Evolutionary conservation across 2,113 vertebrate genomes (phyloP), one percentile per base, ranked within the genome.

Genomic region (Peromyscus californicus): DNA sequence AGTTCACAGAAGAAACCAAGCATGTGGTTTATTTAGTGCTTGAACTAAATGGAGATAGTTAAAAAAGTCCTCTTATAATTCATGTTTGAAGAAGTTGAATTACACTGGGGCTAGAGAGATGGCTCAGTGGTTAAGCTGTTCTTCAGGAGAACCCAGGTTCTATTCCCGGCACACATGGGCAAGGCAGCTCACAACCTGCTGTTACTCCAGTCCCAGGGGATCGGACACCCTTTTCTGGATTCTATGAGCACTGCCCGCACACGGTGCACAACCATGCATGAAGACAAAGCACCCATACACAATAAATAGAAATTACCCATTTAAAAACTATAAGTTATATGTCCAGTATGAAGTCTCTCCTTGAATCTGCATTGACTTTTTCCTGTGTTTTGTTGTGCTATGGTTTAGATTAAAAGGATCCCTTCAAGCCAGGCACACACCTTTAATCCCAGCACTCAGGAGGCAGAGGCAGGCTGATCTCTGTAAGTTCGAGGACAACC

Each of bases 11-110:
- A 90, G 45, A n/a, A 39, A 97, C 61, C 8, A 39, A 84, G 24
- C 57, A 48, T 63, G 24, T 83, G 26, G n/a, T 83, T 96, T 90
- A 90, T 51, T 82, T 92, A 90, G 21, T 93, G 70, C 89, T 57
- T 63, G 59, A 92, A 57, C 31, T 63, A 75, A 76, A 59, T 85
- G n/a, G 26, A 95, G 15, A 7, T 48, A 75, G 51, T 51, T 96
- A 86, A 31, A 19, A 75, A 76, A 9, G 39, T 80, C 83, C 48
- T 51, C 65, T 92, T 65, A 63, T 83, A 92, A 87, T 91, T 89
- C 15, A 45, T 26, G 9, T 70, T 95, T 96, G 83, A 11, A 83
- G 90, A 92, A 79, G 3, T 54, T 79, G 76, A 79, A 16, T 79
- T 22, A 24, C 21, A 2, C 4, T n/a, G 54, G n/a, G 11, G 54